phyloP scores from a whole-genome alignment of 2,113 vertebrate species.

The Haliaeetus leucogaster region DNA sequence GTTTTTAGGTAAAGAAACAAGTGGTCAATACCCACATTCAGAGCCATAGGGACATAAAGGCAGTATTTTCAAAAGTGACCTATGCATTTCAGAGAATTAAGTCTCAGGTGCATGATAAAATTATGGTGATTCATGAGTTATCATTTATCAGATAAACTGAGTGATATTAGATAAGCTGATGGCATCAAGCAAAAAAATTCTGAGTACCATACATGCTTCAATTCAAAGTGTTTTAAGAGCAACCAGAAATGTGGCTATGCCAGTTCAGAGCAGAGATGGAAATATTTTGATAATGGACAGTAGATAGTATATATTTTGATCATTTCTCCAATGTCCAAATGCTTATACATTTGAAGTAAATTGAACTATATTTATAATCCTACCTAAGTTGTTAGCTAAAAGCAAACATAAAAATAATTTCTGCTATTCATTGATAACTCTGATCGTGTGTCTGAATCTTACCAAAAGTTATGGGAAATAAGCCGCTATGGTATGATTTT shows the following conservation, averaged over 20 bases:
- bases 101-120: background rate
- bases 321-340: background rate
- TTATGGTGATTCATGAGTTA: background rate
- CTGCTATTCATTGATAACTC: background rate
- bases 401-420: background rate
- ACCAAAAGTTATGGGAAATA: background rate
- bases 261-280: background rate
- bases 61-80: background rate
- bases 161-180: background rate
- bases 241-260: background rate
- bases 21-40: background rate
- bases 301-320: background rate
- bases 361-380: background rate
- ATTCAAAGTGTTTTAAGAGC: background rate
- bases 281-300: background rate
- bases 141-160: background rate
- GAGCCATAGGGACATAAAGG: background rate
- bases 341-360: background rate
- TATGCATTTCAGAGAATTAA: background rate
- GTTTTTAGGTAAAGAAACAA: background rate
- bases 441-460: background rate
- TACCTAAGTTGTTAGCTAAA: background rate
- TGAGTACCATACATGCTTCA: background rate
- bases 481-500: accelerated
- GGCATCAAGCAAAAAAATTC: background rate